Evolutionary conservation across 2,113 vertebrate genomes (phyloP).

Genomic region (Garra rufa): DNA sequence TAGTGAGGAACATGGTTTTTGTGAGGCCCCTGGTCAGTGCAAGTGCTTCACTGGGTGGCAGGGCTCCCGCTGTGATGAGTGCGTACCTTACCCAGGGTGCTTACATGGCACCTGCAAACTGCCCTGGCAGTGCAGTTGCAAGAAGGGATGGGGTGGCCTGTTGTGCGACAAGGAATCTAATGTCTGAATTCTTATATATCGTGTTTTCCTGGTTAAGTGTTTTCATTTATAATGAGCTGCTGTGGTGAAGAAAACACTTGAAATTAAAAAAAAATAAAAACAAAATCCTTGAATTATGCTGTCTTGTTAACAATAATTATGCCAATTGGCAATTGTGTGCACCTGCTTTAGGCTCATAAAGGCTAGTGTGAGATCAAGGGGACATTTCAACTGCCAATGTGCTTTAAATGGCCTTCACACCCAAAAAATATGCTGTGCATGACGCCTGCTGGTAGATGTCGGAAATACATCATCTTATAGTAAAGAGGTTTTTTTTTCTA

Average conservation of each 20-base stretch:
- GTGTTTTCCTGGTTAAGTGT: not conserved
- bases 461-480: not conserved
- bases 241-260: not conserved
- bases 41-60: accelerated
- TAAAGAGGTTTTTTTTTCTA: not conserved
- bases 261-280: not conserved
- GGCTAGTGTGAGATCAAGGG: not conserved
- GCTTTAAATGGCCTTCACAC: not conserved
- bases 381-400: not conserved
- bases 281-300: too few relatives aligned
- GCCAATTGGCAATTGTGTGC: not conserved
- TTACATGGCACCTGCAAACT: not conserved
- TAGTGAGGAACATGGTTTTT: not conserved
- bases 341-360: not conserved
- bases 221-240: not conserved
- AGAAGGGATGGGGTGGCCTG: not conserved
- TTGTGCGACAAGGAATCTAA: not conserved
- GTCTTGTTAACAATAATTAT: not conserved
- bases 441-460: not conserved
- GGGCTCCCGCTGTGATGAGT: not conserved
- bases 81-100: not conserved
- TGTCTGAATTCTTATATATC: not conserved
- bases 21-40: not conserved
- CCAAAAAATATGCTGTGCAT: not conserved
- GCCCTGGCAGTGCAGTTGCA: not conserved